Conservation (phyloP, 2,888 invertebrate genomes). For the Callosobruchus maculatus region DNA sequence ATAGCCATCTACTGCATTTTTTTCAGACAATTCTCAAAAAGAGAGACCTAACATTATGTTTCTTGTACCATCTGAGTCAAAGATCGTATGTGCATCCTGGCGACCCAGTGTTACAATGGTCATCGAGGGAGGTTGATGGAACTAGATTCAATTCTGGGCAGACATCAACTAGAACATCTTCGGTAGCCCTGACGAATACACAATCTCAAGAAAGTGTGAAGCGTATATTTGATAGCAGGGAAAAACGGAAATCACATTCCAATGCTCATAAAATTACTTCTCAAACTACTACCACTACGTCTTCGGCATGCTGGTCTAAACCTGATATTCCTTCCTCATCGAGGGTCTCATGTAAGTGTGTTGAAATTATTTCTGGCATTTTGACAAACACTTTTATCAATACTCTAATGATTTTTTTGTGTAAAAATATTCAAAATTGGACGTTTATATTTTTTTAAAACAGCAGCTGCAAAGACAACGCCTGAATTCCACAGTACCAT, state of each 20-base stretch:
- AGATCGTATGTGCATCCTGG: slow-evolving; percentile 9
- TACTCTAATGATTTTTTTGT: too few relatives aligned
- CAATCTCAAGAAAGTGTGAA: slow-evolving; percentile 36
- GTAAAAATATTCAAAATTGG: too few relatives aligned
- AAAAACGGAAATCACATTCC: slow-evolving; percentile 19
- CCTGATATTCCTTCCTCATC: slow-evolving; percentile 35
- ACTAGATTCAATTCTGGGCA: slow-evolving; percentile 10
- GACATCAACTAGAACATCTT: slow-evolving; percentile 4
- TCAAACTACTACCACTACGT: slow-evolving; percentile 33
- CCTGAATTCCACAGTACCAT: too few relatives aligned
- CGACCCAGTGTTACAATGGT: slow-evolving; percentile 21
- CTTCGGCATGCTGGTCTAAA: slow-evolving; percentile 34
- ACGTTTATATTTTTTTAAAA: too few relatives aligned
- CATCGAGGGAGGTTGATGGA: slow-evolving; percentile 6
- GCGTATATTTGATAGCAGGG: slow-evolving; percentile 30
- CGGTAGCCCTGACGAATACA: slow-evolving; percentile 27
- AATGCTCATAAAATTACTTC: slow-evolving; percentile 18
- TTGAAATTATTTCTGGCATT: too few relatives aligned
- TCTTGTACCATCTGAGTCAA: slow-evolving; percentile 34
- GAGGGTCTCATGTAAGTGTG: slow-evolving; percentile 25
- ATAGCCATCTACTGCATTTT: not conserved
- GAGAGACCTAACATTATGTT: slow-evolving; percentile 36
- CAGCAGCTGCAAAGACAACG: too few relatives aligned
- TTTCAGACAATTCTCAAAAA: slow-evolving; percentile 38
- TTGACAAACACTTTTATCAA: too few relatives aligned